Conservation (phyloP, 1,140 invertebrate genomes). For the Hypothenemus hampei region DNA sequence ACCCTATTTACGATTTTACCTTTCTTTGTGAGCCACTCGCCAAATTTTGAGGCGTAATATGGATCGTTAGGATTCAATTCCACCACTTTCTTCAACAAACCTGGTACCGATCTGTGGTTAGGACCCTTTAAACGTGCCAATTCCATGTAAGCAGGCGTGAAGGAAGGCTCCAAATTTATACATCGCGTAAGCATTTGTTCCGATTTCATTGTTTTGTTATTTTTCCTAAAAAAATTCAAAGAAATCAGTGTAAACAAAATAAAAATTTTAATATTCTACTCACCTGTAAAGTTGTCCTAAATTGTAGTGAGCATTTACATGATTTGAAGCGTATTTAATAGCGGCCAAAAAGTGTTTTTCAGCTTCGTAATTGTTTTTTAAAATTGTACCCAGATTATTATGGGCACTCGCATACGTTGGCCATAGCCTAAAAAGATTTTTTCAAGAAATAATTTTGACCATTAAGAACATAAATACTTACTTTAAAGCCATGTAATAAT, state of each 20-base stretch:
- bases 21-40: conserved; percentile 60
- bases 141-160: conserved; percentile 64
- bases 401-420: conserved; percentile 81
- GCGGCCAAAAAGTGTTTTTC: conserved; percentile 73
- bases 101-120: conserved; percentile 50
- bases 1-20: conserved; percentile 46
- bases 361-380: conserved; percentile 60
- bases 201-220: conserved; percentile 59
- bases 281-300: conserved; percentile 79
- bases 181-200: conserved; percentile 63
- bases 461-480: conserved; percentile 48
- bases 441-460: background rate
- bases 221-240: conserved; percentile 50
- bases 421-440: conserved; percentile 62
- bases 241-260: too few relatives aligned
- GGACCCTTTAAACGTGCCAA: conserved; percentile 53
- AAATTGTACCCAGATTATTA: conserved; percentile 81
- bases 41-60: conserved; percentile 63
- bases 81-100: conserved; percentile 54
- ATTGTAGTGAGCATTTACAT: conserved; percentile 82
- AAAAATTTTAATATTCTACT: too few relatives aligned
- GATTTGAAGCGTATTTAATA: conserved; percentile 66
- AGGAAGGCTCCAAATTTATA: conserved; percentile 58
- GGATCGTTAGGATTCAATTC: conserved; percentile 59
- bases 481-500: conserved; percentile 78